A percentile compares a stretch with the other conserved stretches of the same genome.
Evolutionary conservation across 2,888 invertebrate species (phyloP).

Genomic region (Bembecia ichneumoniformis): DNA sequence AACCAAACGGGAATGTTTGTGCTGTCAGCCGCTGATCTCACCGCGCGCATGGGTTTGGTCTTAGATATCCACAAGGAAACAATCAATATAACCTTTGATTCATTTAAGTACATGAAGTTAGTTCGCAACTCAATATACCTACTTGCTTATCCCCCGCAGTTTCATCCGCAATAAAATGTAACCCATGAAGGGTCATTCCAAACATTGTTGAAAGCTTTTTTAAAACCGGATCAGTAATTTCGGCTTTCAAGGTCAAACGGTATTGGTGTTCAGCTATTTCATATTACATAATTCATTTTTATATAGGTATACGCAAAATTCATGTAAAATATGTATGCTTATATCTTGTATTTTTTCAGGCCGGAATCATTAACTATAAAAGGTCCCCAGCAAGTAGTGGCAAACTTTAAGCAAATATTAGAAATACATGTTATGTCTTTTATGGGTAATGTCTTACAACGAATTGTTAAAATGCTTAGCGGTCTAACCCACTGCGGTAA

Average conservation of each 20-base stretch:
- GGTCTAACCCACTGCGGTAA: conserved; percentile 40
- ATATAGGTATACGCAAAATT: too few relatives aligned
- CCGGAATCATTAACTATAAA: conserved; percentile 42
- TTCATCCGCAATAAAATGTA: too few relatives aligned
- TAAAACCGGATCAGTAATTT: too few relatives aligned
- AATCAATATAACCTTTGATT: conserved; percentile 31
- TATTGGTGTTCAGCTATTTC: too few relatives aligned
- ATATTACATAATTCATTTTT: too few relatives aligned
- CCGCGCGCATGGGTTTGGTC: conserved; percentile 27
- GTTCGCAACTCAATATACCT: too few relatives aligned
- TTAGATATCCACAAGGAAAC: conserved; percentile 25
- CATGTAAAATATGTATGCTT: too few relatives aligned
- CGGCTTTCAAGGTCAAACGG: too few relatives aligned
- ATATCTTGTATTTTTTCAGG: too few relatives aligned
- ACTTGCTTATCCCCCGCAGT: too few relatives aligned
- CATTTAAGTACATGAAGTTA: conserved; percentile 35
- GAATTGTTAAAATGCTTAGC: conserved; percentile 29
- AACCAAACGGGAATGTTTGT: conserved; percentile 28
- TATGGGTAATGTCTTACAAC: conserved; percentile 33
- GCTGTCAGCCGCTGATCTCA: conserved; percentile 35
- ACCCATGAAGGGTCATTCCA: too few relatives aligned
- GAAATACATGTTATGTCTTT: conserved; percentile 39
- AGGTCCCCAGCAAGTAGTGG: conserved; percentile 43
- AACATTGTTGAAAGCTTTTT: too few relatives aligned
- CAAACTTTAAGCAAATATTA: conserved; percentile 41